Conservation (phyloP, 2,113 vertebrate genomes). For the Himantopus leucocephalus region DNA sequence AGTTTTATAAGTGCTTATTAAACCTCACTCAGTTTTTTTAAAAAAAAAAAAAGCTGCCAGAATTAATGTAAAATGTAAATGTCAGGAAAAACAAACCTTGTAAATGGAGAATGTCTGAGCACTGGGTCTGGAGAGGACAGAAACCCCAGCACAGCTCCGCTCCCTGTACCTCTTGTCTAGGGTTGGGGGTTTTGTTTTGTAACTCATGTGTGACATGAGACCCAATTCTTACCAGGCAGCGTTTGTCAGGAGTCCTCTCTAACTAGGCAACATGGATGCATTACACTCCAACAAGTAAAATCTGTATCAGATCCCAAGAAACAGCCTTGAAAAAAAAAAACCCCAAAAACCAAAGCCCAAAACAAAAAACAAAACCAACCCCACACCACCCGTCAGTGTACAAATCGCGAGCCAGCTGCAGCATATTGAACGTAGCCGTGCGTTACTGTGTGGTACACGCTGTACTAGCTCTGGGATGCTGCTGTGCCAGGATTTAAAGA, state of each 20-base stretch:
- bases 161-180: not conserved
- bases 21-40: not conserved
- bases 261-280: not conserved
- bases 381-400: not conserved
- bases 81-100: not conserved
- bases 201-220: not conserved
- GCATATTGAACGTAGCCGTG: not conserved
- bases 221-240: not conserved
- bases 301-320: not conserved
- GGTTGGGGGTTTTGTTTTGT: not conserved
- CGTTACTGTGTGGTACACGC: not conserved
- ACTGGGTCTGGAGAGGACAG: not conserved
- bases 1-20: slow-evolving; percentile 41
- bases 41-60: not conserved
- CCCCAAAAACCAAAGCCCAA: no score
- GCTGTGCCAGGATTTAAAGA: not conserved
- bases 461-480: slow-evolving; percentile 5
- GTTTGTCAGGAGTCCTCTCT: not conserved
- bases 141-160: not conserved
- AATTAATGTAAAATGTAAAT: not conserved
- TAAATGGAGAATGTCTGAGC: not conserved
- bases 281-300: not conserved
- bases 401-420: not conserved
- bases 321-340: not conserved
- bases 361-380: not conserved